Conservation (phyloP, 2,888 invertebrate species). For the Ecliptopera silaceata region DNA sequence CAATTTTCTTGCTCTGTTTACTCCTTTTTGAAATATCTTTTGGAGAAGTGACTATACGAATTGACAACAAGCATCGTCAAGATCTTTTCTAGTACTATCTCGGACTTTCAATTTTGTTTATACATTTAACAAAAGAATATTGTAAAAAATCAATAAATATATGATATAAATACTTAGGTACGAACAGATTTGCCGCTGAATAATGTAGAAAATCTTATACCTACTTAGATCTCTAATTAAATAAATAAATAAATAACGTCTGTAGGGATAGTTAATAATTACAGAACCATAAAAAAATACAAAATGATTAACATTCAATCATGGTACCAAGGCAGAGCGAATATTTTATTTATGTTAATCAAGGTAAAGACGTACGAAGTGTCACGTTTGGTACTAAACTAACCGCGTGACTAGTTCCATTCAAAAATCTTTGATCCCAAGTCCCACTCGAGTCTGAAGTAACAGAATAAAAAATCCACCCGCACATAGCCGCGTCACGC, state of each 20-base stretch:
- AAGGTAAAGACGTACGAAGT: conserved; percentile 39
- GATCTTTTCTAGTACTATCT: not conserved
- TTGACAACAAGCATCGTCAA: not conserved
- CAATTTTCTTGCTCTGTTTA: conserved; percentile 64
- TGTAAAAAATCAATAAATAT: no score
- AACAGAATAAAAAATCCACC: conserved; percentile 74
- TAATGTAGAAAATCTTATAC: no score
- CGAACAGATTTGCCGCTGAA: no score
- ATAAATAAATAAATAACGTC: no score
- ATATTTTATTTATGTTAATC: not conserved
- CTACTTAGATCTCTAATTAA: no score
- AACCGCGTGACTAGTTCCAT: not conserved
- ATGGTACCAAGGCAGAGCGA: not conserved
- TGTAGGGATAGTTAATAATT: no score
- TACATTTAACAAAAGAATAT: no score
- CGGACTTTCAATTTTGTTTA: no score
- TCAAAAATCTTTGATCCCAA: not conserved
- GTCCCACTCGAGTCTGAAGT: conserved; percentile 56
- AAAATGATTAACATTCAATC: not conserved
- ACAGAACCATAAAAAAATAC: no score
- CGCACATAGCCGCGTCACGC: conserved; percentile 67
- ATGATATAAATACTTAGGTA: no score
- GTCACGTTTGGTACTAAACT: conserved; percentile 35
- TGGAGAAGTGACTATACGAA: not conserved
- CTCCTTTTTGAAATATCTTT: conserved; percentile 38